A percentile compares a stretch with the other conserved stretches of the same genome.
phyloP scores from a whole-genome alignment of 2,888 invertebrate species.

The Agrypnus murinus region DNA sequence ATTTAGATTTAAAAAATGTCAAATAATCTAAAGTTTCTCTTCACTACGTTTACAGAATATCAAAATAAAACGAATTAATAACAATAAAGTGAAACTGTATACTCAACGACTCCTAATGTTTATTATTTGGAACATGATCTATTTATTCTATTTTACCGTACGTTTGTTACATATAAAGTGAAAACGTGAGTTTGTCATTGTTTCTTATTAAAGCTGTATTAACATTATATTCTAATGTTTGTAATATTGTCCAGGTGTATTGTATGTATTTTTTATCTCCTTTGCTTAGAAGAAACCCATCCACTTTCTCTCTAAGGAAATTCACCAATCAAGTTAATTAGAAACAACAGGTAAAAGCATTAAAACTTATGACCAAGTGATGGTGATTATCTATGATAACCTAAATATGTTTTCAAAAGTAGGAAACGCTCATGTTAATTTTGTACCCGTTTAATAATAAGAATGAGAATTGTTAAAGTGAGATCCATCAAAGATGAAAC shows the following conservation, averaged over 20 bases:
- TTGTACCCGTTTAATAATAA: slow-evolving; percentile 15
- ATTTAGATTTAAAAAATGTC: background rate
- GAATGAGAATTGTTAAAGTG: slow-evolving; percentile 5
- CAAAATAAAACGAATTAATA: background rate
- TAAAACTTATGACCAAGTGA: background rate
- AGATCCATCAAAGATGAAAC: background rate
- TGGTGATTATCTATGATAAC: slow-evolving; percentile 2
- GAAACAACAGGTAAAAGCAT: background rate
- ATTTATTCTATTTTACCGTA: background rate
- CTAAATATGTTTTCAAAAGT: slow-evolving; percentile 26
- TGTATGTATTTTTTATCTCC: background rate
- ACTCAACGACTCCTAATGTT: background rate
- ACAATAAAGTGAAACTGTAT: slow-evolving; percentile 4
- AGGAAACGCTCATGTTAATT: slow-evolving; percentile 23
- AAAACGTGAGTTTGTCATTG: no score
- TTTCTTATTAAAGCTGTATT: no score
- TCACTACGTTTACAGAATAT: background rate
- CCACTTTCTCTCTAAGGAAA: slow-evolving; percentile 18
- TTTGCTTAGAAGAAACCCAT: background rate
- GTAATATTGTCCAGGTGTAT: no score
- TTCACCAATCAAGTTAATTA: slow-evolving; percentile 2
- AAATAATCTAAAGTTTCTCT: background rate
- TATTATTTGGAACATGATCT: slow-evolving; percentile 11
- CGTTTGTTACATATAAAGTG: background rate
- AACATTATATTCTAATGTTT: no score